Conservation (phyloP, 2,888 invertebrate species). For the Hermodice carunculata region DNA sequence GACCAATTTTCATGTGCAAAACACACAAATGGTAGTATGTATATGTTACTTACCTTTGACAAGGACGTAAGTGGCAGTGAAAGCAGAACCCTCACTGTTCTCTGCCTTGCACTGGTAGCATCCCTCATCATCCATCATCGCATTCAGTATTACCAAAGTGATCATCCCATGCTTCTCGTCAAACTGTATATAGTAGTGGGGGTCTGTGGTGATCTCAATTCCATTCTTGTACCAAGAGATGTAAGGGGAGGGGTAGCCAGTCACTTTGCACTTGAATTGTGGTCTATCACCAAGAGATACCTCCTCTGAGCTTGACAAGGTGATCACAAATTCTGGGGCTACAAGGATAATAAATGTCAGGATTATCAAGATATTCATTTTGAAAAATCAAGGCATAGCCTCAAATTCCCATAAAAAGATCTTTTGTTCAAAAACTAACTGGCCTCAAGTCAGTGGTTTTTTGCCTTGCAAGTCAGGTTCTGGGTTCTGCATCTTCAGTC, state of each 20-base stretch:
- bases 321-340: conserved; percentile 18
- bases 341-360: not conserved
- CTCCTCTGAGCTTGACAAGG: conserved; percentile 17
- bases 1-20: too few relatives aligned
- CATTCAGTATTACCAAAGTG: conserved; percentile 59
- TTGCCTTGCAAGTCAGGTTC: too few relatives aligned
- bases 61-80: conserved; percentile 63
- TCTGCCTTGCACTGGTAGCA: conserved; percentile 66
- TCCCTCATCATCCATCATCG: conserved; percentile 61
- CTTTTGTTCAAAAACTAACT: too few relatives aligned
- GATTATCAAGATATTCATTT: too few relatives aligned
- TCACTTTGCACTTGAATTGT: conserved; percentile 65
- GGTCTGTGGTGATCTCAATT: conserved; percentile 57
- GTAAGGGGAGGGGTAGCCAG: conserved; percentile 64
- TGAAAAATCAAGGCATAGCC: too few relatives aligned
- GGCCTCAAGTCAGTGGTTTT: too few relatives aligned
- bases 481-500: too few relatives aligned
- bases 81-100: conserved; percentile 67
- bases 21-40: too few relatives aligned
- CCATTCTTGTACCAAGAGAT: conserved; percentile 69
- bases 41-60: conserved; percentile 57
- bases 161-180: conserved; percentile 51
- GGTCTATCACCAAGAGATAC: conserved; percentile 57
- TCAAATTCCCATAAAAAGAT: too few relatives aligned
- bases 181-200: conserved; percentile 56